Percentiles rank a stretch among this genome's conserved stretches.
Conservation (phyloP, 2,113 vertebrate genomes). For the Charadrius vociferus region DNA sequence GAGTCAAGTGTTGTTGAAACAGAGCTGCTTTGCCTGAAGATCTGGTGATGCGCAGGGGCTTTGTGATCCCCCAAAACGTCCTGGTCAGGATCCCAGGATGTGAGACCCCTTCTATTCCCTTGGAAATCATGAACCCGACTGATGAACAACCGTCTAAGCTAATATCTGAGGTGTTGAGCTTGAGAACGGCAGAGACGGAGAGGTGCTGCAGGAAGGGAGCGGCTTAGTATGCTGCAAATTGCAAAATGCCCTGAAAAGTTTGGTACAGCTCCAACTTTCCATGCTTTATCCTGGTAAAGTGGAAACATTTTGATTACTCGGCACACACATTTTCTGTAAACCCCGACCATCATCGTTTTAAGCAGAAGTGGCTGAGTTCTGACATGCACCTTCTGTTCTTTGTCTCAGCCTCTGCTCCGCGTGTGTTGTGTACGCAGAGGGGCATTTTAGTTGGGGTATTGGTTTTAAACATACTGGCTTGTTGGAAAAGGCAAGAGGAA, state of each 20-base stretch:
- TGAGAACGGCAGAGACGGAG: not conserved
- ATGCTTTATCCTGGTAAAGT: not conserved
- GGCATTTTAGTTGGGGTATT: not conserved
- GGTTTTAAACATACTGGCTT: not conserved
- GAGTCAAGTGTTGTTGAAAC: not conserved
- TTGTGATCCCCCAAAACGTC: not conserved
- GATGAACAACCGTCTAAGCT: not conserved
- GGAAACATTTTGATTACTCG: not conserved
- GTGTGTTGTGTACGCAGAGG: not conserved
- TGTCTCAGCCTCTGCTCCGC: not conserved
- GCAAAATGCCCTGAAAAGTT: not conserved
- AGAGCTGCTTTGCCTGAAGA: not conserved
- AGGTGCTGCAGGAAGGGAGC: not conserved
- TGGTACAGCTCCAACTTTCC: not conserved
- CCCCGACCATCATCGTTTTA: not conserved
- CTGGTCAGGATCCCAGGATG: not conserved
- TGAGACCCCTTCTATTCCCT: not conserved
- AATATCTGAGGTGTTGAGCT: not conserved
- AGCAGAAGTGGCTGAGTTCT: not conserved
- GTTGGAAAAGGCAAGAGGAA: not conserved
- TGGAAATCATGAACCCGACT: not conserved
- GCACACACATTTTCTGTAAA: not conserved
- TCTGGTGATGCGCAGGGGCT: not conserved
- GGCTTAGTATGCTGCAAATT: not conserved
- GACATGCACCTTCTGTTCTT: not conserved